Conservation (phyloP, 2,113 vertebrate species). For the Xiphophorus hellerii region DNA sequence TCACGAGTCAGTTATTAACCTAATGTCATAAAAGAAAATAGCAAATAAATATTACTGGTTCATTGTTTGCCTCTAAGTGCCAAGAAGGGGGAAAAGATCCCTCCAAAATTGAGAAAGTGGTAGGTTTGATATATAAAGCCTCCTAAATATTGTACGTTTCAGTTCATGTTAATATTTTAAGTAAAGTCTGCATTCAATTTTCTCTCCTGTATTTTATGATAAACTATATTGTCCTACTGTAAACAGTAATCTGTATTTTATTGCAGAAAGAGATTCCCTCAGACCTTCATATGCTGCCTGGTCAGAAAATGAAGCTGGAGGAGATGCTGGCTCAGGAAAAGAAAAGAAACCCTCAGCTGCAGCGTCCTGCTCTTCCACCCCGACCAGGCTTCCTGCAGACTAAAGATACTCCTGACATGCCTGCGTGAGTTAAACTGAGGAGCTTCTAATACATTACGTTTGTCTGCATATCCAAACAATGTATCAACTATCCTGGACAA, state of each 20-base stretch:
- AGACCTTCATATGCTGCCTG: conserved; percentile 80
- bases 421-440: conserved; percentile 41
- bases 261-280: conserved; percentile 81
- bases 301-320: conserved; percentile 78
- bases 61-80: conserved; percentile 3
- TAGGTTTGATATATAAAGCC: not conserved
- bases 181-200: not conserved
- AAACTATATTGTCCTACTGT: too few relatives aligned
- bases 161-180: too few relatives aligned
- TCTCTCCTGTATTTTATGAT: not conserved
- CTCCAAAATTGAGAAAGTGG: not conserved
- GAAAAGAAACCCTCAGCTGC: conserved; percentile 32
- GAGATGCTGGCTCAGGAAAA: conserved; percentile 79
- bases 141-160: too few relatives aligned
- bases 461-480: not conserved
- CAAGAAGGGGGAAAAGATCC: not conserved
- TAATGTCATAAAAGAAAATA: not conserved
- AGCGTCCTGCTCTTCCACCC: conserved; percentile 39
- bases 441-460: not conserved
- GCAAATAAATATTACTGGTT: not conserved
- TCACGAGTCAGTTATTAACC: not conserved
- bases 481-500: not conserved
- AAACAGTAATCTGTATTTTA: not conserved
- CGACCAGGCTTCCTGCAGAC: conserved; percentile 28
- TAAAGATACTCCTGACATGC: not conserved